phyloP scores from a whole-genome alignment of 2,888 invertebrate species.

The Tridacna gigas region DNA sequence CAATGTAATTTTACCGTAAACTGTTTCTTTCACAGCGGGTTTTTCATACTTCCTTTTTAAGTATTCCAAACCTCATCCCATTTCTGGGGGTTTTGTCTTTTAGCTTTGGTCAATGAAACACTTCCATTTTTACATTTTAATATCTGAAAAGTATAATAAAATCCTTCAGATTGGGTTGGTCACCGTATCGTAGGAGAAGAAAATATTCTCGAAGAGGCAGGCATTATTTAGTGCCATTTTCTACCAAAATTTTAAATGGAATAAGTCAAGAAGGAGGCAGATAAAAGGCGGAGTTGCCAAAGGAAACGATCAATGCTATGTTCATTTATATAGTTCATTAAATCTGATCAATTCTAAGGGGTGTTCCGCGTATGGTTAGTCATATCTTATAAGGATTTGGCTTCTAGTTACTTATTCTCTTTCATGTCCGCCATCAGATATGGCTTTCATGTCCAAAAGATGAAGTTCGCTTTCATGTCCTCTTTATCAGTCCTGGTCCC shows the following conservation, averaged over 20 bases:
- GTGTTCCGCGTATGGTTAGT: constrained; percentile 17
- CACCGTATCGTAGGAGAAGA: too few species aligned
- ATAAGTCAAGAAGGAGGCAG: neutral
- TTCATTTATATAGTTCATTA: constrained; percentile 24
- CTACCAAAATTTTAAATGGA: neutral
- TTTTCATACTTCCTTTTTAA: constrained; percentile 8
- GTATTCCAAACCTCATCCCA: too few species aligned
- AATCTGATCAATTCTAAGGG: constrained; percentile 6
- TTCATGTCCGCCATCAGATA: too few species aligned
- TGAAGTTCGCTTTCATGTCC: too few species aligned
- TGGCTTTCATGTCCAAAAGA: neutral
- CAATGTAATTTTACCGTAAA: constrained; percentile 24
- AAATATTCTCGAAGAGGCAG: too few species aligned
- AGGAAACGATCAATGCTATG: neutral
- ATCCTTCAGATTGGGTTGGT: too few species aligned
- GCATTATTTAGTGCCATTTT: too few species aligned
- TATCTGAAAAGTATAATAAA: too few species aligned
- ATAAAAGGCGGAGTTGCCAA: neutral
- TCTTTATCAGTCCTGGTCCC: too few species aligned
- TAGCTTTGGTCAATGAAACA: too few species aligned
- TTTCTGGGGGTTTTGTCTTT: too few species aligned
- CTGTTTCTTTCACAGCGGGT: constrained; percentile 21
- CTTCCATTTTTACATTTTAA: too few species aligned
- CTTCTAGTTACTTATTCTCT: neutral
- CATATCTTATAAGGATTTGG: constrained; percentile 22